Base-by-base conservation (phyloP, 2,888 invertebrate species). In the Zaprionus lineosus region DNA sequence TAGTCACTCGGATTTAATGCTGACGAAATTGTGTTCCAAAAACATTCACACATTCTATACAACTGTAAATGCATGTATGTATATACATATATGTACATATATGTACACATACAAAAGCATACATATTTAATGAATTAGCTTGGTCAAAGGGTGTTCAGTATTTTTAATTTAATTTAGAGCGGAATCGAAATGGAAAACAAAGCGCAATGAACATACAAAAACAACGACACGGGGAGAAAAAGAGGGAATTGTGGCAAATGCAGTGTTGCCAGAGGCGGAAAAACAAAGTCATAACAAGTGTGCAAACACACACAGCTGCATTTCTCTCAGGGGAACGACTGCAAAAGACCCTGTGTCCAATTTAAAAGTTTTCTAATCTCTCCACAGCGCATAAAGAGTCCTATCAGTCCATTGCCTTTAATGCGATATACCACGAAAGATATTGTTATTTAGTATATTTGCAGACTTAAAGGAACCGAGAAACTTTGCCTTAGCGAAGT, bases 111-210 rank as follows among this genome's bases (percentile, higher is more conserved):
- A 11, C 2, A 14, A 15, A 40, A 14, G 14, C 18, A 43, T 11
- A 18, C 7, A 41, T 11, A 28, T 50, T 51, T 41, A 50, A 53
- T 43, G 14, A 29, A 29, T 52, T 51, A 18, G 46, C 44, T 61
- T 36, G 61, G 61, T n/a, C n/a, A n/a, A n/a, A n/a, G n/a, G n/a
- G n/a, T n/a, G 41, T 56, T 53, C 3, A 37, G 14, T 33, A 6
- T 34, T 40, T 40, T 68, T 79, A 77, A 77, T 77, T 79, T 41
- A 70, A 77, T 77, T 77, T 74, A 79, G 55, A 57, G 28, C 24
- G 55, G 34, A 61, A 60, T 55, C 28, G 50, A 56, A 64, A 44
- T 18, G 36, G 2, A 63, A 58, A 60, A 55, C 52, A 64, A 71
- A 58, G 40, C 40, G 31, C 40, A 47, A 50, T 26, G 26, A 52